These are phyloP conservation scores for Mobula hypostoma DNA, from an alignment of 2,113 vertebrate species.

Conservation along the genomic window DNA sequence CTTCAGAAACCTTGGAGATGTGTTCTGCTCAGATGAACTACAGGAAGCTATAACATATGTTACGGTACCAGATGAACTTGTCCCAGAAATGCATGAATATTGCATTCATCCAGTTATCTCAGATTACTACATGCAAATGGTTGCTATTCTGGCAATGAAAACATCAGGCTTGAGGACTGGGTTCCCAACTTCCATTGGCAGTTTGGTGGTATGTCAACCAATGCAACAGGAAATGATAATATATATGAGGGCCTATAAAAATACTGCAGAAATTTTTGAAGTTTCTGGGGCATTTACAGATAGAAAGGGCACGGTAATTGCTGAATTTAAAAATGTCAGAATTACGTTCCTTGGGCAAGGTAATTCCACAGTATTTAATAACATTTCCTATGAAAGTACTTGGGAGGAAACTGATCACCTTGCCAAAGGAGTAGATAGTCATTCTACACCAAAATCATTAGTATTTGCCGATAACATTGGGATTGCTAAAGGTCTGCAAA, in stretches of 20 bases:
- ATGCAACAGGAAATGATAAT: conserved; percentile 69
- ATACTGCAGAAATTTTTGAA: conserved; percentile 57
- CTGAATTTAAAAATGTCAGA: conserved; percentile 61
- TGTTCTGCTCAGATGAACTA: conserved; percentile 63
- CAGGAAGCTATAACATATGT: conserved; percentile 68
- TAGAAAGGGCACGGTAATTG: conserved; percentile 58
- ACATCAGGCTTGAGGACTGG: conserved; percentile 46
- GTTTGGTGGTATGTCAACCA: conserved; percentile 56
- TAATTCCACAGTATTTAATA: conserved; percentile 48
- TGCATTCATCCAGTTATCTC: conserved; percentile 71
- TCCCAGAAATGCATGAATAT: conserved; percentile 59
- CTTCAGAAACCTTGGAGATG: conserved; percentile 62
- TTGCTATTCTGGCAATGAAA: conserved; percentile 49
- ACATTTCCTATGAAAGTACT: conserved; percentile 66
- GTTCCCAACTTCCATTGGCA: conserved; percentile 68
- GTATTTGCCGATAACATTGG: conserved; percentile 70
- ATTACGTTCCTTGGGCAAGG: conserved; percentile 56
- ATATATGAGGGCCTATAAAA: conserved; percentile 61
- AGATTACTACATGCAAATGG: conserved; percentile 77
- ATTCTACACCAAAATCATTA: conserved; percentile 53
- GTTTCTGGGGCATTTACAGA: conserved; percentile 73
- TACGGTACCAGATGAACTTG: conserved; percentile 53
- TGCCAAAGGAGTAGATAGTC: conserved; percentile 11
- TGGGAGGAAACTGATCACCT: conserved; percentile 42
- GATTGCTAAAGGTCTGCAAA: conserved; percentile 57